phyloP scores from a whole-genome alignment of 2,113 vertebrate species.

The Platichthys stellatus region DNA sequence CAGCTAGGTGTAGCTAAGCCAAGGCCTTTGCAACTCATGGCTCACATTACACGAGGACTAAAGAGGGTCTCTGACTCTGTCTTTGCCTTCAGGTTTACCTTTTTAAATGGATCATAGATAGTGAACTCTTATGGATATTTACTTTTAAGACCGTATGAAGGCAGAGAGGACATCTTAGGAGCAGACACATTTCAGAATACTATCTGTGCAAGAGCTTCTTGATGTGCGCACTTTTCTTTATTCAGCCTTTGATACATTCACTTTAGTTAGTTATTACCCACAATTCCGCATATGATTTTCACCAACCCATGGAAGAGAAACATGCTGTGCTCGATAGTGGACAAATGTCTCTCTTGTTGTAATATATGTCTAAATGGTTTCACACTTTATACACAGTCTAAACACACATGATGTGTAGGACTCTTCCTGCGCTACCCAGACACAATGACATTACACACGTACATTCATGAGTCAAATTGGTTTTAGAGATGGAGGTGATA shows the following conservation, averaged over 20 bases:
- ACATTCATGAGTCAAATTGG: neutral
- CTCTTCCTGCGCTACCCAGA: neutral
- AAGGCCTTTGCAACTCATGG: slow-evolving; percentile 18
- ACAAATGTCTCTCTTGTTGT: neutral
- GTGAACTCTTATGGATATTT: slow-evolving; percentile 15
- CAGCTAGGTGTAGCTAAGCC: slow-evolving; percentile 41
- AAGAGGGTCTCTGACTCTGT: slow-evolving; percentile 12
- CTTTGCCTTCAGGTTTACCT: slow-evolving; percentile 15
- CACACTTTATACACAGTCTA: neutral
- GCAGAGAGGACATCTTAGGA: neutral
- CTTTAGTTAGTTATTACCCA: neutral
- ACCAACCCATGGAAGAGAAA: no score
- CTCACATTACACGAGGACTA: slow-evolving; percentile 51
- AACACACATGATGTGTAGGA: no score
- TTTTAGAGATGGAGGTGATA: neutral
- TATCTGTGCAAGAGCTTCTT: no score
- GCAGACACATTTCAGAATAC: neutral
- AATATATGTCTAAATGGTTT: neutral
- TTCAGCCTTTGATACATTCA: neutral
- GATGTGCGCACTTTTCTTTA: no score
- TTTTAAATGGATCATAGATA: slow-evolving; percentile 6
- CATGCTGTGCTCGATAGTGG: no score
- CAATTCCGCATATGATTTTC: no score
- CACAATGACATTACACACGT: neutral
- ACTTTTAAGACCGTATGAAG: neutral